These are phyloP conservation scores for Myotis yumanensis DNA, from an alignment of 2,113 vertebrate genomes.

Conservation along the genomic window DNA sequence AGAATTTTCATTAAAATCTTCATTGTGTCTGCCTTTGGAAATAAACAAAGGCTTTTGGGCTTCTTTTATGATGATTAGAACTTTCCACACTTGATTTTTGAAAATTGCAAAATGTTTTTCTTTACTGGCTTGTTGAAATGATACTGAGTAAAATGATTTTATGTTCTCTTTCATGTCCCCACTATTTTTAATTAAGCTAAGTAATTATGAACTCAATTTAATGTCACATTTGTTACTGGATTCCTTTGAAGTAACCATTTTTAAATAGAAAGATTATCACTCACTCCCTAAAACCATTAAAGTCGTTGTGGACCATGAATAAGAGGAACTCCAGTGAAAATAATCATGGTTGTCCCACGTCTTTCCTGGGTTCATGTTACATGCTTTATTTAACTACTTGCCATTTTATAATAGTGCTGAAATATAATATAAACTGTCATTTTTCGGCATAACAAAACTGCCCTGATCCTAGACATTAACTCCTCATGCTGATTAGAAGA, in stretches of 20 bases:
- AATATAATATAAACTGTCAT: constrained; percentile 33
- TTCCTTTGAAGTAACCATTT: constrained; percentile 36
- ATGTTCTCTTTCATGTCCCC: not conserved
- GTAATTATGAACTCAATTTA: constrained; percentile 11
- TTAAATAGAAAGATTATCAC: constrained; percentile 42
- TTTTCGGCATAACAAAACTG: not conserved
- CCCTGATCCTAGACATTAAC: not conserved
- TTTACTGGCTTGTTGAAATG: constrained; percentile 18
- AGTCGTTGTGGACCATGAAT: not conserved
- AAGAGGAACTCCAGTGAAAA: constrained; percentile 17
- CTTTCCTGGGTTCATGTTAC: constrained; percentile 19
- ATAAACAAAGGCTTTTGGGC: constrained; percentile 12
- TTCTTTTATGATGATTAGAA: constrained; percentile 9
- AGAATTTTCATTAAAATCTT: not conserved
- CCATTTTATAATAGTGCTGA: constrained; percentile 3
- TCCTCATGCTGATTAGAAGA: not conserved
- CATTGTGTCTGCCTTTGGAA: not conserved
- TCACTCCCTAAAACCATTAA: constrained; percentile 46
- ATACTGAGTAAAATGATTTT: constrained; percentile 23
- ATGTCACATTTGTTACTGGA: constrained; percentile 44
- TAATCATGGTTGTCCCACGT: not conserved
- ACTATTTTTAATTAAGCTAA: constrained; percentile 54
- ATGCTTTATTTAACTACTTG: constrained; percentile 37
- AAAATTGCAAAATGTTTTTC: not conserved
- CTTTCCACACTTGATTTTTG: not conserved